Evolutionary conservation across 2,113 vertebrate genomes (phyloP).

Genomic region (Ochotona princeps): DNA sequence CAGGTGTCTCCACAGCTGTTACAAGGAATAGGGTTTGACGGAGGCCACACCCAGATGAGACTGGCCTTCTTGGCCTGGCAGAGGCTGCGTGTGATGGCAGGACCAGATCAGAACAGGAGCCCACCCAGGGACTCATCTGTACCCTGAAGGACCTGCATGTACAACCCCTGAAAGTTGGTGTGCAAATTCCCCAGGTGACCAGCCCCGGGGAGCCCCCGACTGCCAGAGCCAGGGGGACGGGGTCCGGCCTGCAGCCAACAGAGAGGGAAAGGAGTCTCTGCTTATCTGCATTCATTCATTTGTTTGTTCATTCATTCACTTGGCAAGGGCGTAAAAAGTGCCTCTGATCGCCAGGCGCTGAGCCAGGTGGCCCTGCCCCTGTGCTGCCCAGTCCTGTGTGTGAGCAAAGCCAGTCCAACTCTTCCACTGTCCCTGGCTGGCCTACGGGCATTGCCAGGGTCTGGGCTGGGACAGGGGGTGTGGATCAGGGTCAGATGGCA

Average conservation of each 20-base stretch:
- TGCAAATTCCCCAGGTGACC: background rate
- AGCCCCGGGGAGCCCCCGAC: background rate
- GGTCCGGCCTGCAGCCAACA: background rate
- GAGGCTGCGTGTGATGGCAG: too few species aligned
- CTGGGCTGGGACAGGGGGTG: fast-evolving
- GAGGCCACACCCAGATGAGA: background rate
- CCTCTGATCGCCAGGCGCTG: background rate
- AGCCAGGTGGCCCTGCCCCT: background rate
- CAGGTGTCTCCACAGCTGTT: too few species aligned
- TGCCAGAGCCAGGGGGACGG: background rate
- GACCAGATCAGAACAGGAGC: too few species aligned
- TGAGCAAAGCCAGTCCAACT: too few species aligned
- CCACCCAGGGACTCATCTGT: background rate
- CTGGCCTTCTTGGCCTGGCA: background rate
- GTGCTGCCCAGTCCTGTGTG: too few species aligned
- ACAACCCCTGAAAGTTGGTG: background rate
- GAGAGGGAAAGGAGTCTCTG: background rate
- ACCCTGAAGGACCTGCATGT: background rate
- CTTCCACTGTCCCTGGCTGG: too few species aligned
- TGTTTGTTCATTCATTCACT: background rate
- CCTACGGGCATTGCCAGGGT: background rate
- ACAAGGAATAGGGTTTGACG: background rate
- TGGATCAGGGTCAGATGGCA: background rate
- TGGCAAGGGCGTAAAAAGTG: fast-evolving
- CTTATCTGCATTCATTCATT: background rate